Conservation (phyloP, 2,888 invertebrate genomes). For the Hedya salicella region DNA sequence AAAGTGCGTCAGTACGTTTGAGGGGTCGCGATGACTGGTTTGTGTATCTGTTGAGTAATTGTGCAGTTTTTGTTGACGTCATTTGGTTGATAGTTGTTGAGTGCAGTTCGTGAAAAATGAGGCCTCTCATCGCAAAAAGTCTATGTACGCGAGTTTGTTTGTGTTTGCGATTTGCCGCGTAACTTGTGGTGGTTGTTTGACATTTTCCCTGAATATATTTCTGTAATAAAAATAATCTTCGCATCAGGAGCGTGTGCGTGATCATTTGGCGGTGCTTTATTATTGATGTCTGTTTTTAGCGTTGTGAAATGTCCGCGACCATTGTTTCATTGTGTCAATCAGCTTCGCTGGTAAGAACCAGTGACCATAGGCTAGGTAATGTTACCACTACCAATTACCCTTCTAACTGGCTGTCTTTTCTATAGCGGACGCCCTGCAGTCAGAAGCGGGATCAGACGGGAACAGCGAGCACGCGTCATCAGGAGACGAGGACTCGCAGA, state of each 20-base stretch:
- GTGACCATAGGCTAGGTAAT: no score
- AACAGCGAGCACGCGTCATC: constrained; percentile 96
- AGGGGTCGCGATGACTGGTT: constrained; percentile 58
- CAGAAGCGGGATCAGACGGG: constrained; percentile 90
- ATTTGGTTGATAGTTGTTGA: constrained; percentile 74
- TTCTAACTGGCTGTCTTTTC: constrained; percentile 4
- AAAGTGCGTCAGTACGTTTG: constrained; percentile 40
- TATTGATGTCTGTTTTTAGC: no score
- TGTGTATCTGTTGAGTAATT: constrained; percentile 69
- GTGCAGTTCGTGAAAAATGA: constrained; percentile 55
- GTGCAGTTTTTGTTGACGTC: constrained; percentile 80
- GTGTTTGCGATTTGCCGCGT: constrained; percentile 34
- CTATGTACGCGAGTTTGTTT: constrained; percentile 54
- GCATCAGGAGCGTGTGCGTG: no score
- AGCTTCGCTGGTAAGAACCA: no score
- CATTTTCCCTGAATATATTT: constrained; percentile 5
- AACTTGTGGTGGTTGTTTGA: constrained; percentile 18
- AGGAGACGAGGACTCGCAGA: constrained; percentile 95
- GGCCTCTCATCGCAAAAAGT: constrained; percentile 2
- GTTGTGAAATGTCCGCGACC: no score
- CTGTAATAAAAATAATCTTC: neutral
- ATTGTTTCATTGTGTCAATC: no score
- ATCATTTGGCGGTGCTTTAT: no score
- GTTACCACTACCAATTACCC: no score
- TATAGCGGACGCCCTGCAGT: constrained; percentile 84